These are phyloP conservation scores for Aurelia sp. DNA, from an alignment of 30 jellyfish, hydroid and myxozoan genomes.

Conservation along the genomic window DNA sequence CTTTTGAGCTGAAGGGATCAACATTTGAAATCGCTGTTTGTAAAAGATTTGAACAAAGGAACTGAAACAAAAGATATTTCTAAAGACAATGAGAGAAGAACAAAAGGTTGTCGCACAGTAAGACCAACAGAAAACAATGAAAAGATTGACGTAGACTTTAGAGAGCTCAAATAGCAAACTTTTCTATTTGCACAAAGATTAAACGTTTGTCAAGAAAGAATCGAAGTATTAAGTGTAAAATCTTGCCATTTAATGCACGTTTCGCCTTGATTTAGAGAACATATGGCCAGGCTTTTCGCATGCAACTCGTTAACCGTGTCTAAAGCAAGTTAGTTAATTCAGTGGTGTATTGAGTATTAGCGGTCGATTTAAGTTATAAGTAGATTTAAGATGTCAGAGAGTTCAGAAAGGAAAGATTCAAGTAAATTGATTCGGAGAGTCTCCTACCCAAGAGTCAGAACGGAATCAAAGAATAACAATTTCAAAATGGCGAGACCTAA, in stretches of 20 bases:
- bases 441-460: conserved; percentile 58
- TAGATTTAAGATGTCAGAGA: conserved; percentile 54
- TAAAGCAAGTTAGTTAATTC: conserved; percentile 57
- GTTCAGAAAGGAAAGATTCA: background rate
- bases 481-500: conserved; percentile 47
- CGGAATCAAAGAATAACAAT: conserved; percentile 34
- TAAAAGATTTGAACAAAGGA: conserved; percentile 18
- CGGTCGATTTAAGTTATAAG: conserved; percentile 61
- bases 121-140: conserved; percentile 14
- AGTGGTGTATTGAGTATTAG: conserved; percentile 46
- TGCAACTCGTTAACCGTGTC: conserved; percentile 30
- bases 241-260: background rate
- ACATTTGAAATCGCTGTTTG: conserved; percentile 25
- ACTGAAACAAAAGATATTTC: background rate
- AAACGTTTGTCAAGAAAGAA: background rate
- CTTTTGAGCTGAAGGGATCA: background rate
- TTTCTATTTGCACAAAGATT: background rate
- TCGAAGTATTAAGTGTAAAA: conserved; percentile 35
- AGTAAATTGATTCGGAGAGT: conserved; percentile 33
- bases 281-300: conserved; percentile 56
- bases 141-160: conserved; percentile 21
- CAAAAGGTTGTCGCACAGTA: conserved; percentile 2
- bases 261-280: conserved; percentile 41
- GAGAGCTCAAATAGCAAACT: conserved; percentile 22
- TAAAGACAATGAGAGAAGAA: conserved; percentile 14